phyloP scores from a whole-genome alignment of 2,113 vertebrate genomes.

The Corythornis vintsioides region DNA sequence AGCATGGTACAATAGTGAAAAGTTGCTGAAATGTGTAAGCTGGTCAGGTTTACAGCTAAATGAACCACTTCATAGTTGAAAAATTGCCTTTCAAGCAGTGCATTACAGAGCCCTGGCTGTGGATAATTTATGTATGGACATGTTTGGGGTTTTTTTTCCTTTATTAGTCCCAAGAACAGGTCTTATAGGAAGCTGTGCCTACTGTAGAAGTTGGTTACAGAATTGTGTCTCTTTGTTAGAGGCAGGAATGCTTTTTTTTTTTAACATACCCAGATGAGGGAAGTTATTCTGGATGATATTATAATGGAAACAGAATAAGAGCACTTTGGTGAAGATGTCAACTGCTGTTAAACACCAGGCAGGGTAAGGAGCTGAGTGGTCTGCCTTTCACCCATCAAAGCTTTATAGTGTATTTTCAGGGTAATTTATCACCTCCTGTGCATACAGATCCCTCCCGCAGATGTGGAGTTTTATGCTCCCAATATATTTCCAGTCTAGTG shows the following conservation, averaged over 20 bases:
- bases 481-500: slow-evolving; percentile 7
- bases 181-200: background rate
- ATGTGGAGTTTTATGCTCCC: slow-evolving; percentile 18
- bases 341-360: background rate
- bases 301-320: background rate
- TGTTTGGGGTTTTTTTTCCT: background rate
- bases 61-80: slow-evolving; percentile 21
- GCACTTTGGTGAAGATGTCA: slow-evolving; percentile 44
- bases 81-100: background rate
- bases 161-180: background rate
- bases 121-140: slow-evolving; percentile 1
- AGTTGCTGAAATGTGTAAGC: slow-evolving; percentile 19
- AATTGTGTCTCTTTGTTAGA: background rate
- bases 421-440: slow-evolving; percentile 23
- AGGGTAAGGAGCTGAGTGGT: background rate
- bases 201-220: background rate
- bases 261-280: background rate
- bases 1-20: background rate
- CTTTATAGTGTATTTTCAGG: slow-evolving; percentile 40
- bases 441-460: slow-evolving; percentile 32
- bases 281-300: slow-evolving; percentile 14
- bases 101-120: background rate
- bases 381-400: slow-evolving; percentile 30
- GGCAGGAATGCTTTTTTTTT: background rate
- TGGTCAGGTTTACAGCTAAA: slow-evolving; percentile 22